Conservation (phyloP, 2,113 vertebrate species). For the Myodes glareolus region DNA sequence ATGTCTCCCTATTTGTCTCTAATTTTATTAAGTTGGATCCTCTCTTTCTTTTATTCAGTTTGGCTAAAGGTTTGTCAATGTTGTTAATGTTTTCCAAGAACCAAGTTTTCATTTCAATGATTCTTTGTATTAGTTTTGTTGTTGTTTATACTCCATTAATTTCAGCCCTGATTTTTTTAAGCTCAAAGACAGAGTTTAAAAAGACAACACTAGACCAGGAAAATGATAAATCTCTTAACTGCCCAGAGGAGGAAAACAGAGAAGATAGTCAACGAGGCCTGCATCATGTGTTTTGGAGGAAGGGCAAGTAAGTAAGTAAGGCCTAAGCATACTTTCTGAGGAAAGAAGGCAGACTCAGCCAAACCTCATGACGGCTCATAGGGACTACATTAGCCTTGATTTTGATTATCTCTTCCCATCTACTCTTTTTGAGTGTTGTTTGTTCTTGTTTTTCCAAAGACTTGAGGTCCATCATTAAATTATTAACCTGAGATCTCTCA, state of each 20-base stretch:
- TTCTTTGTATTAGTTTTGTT: background rate
- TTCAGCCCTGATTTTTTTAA: background rate
- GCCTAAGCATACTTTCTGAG: background rate
- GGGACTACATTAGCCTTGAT: background rate
- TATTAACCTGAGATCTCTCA: background rate
- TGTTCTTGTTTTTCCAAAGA: background rate
- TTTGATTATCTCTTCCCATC: background rate
- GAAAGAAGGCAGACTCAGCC: background rate
- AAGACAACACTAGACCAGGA: background rate
- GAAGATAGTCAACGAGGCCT: too few relatives aligned
- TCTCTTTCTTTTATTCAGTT: background rate
- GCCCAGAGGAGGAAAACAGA: background rate
- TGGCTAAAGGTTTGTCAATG: background rate
- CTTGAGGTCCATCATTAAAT: background rate
- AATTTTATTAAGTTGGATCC: background rate
- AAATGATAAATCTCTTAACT: background rate
- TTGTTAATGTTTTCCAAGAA: background rate
- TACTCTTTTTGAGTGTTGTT: background rate
- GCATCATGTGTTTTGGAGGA: background rate
- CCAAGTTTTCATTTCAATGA: background rate
- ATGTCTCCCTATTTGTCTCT: background rate
- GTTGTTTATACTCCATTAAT: background rate
- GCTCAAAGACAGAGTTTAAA: background rate
- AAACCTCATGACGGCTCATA: background rate
- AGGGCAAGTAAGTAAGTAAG: background rate